phyloP scores from a whole-genome alignment of 2,797 vertebrate species.

The Monodelphis domestica region DNA sequence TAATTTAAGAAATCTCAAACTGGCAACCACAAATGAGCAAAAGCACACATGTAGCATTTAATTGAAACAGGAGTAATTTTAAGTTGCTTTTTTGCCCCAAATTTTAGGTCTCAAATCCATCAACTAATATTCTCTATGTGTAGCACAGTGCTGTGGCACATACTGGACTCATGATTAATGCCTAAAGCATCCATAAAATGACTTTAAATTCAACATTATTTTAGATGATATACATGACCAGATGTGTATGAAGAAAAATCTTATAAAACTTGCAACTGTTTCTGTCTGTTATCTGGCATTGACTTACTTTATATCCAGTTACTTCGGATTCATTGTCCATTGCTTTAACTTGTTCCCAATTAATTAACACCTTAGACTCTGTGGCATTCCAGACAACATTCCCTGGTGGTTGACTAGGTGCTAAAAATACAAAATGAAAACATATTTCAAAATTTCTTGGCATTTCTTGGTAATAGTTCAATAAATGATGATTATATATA shows the following conservation, averaged over 20 bases:
- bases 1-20: neutral
- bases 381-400: constrained; percentile 95
- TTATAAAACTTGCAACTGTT: neutral
- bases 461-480: constrained; percentile 60
- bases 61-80: neutral
- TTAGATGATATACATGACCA: neutral
- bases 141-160: neutral
- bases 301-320: constrained; percentile 93
- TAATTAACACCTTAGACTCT: constrained; percentile 91
- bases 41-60: neutral
- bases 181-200: neutral
- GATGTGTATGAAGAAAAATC: neutral
- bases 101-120: neutral
- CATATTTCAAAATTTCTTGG: constrained; percentile 50
- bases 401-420: constrained; percentile 93
- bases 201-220: neutral
- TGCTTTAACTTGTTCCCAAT: constrained; percentile 94
- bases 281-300: neutral
- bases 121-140: neutral
- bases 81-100: neutral
- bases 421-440: constrained; percentile 84
- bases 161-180: neutral
- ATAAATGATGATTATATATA: constrained; percentile 55
- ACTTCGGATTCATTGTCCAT: constrained; percentile 95
- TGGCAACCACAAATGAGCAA: neutral